Evolutionary conservation across 2,888 invertebrate genomes (phyloP), one percentile per base, ranked within the genome.

Genomic region (Drosophila subquinaria): DNA sequence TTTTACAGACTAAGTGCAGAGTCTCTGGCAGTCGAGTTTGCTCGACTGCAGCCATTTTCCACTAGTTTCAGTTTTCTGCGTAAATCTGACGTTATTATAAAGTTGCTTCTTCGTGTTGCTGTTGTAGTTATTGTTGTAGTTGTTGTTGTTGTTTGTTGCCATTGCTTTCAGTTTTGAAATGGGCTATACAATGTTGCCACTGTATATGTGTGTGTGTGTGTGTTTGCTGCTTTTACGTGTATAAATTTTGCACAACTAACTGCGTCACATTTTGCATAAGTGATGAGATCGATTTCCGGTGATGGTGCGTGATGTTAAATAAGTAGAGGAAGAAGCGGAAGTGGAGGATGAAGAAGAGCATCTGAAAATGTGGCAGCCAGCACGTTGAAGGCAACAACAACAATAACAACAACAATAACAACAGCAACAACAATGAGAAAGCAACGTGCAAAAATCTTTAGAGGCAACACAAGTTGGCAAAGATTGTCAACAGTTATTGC

Each of bases 221-320:
- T 68, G 51, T 48, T 42, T 45, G 30, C 35, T 59, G 20, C 61
- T 40, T 69, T 60, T 65, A 61, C 53, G 53, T 77, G 76, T 70
- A 86, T 83, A 87, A 61, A 84, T 84, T 87, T 84, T 84, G 79
- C 76, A 68, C 69, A 87, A 84, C 89, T 89, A 89, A 85, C 89
- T 81, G 84, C 89, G 89, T 87, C 82, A 84, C 89, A 85, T 85
- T 85, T 85, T 89, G 85, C 89, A 85, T 85, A 85, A 85, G 85
- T 89, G 89, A 85, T 85, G 85, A 87, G 88, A 85, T 85, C 89
- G 85, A 85, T 85, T 85, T 85, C 85, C 85, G 88, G 72, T 73
- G 77, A 74, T 73, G 89, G 72, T 84, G 84, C 89, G 87, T 89
- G 89, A 79, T 73, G 76, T 63, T 50, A 17, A 50, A 35, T 36